phyloP scores from a whole-genome alignment of 2,113 vertebrate species.

The Delphinus delphis region DNA sequence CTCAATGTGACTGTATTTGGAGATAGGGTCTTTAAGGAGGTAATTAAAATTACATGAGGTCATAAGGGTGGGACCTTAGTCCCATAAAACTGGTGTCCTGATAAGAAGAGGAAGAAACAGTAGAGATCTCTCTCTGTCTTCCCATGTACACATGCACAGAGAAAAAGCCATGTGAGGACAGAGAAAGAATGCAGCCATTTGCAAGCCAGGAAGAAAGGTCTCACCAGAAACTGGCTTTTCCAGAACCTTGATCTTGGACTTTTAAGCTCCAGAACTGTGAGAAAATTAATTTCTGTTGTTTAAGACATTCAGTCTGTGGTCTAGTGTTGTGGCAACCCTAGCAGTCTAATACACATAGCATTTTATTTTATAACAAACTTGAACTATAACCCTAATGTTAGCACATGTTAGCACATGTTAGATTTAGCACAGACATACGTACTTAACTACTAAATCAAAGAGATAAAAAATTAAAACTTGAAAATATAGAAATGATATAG shows the following conservation, averaged over 20 bases:
- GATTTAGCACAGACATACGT: neutral
- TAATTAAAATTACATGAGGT: neutral
- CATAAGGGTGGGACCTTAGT: neutral
- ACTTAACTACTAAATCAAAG: neutral
- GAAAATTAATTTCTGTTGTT: neutral
- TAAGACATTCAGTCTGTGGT: neutral
- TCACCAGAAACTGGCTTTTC: neutral
- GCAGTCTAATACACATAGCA: neutral
- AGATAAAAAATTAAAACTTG: neutral
- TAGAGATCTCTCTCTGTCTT: neutral
- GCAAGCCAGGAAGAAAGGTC: neutral
- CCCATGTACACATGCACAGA: neutral
- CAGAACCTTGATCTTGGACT: neutral
- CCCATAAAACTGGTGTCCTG: neutral
- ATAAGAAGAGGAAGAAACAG: neutral
- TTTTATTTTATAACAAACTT: slow-evolving; percentile 25
- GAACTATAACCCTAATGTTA: neutral
- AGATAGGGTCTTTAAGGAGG: neutral
- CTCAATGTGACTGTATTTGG: neutral
- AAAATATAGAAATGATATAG: neutral
- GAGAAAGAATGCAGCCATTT: neutral
- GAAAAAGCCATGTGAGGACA: neutral
- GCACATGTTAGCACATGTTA: neutral
- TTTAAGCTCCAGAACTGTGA: neutral
- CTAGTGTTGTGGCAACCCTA: neutral